Conservation (phyloP, 1,140 invertebrate genomes). For the Diachasmimorpha longicaudata region DNA sequence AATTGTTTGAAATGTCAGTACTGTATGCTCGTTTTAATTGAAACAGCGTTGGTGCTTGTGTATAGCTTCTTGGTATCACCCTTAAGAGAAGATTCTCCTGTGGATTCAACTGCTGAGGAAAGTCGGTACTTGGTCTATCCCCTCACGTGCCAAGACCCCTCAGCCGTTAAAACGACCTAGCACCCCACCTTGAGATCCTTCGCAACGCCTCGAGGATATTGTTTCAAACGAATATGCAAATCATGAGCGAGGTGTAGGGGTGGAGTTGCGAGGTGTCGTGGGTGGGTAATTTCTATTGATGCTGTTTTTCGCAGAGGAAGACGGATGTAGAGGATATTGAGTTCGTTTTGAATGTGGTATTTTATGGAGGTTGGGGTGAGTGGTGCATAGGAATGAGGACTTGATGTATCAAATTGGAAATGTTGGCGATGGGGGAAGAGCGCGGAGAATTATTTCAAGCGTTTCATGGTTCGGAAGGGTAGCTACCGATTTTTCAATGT, state of each 20-base stretch:
- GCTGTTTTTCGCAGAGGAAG: not conserved
- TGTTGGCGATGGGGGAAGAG: too few relatives aligned
- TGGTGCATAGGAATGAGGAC: too few relatives aligned
- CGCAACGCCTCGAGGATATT: slow-evolving; percentile 49
- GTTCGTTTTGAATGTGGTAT: not conserved
- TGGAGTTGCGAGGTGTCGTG: not conserved
- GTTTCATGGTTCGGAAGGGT: too few relatives aligned
- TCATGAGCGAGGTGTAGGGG: slow-evolving; percentile 42
- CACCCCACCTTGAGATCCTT: slow-evolving; percentile 39
- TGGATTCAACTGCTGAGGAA: not conserved
- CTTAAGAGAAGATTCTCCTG: not conserved
- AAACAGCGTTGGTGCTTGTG: slow-evolving; percentile 48
- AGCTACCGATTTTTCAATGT: too few relatives aligned
- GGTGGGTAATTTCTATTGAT: not conserved
- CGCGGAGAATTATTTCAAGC: too few relatives aligned
- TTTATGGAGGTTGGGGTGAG: too few relatives aligned
- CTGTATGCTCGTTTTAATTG: slow-evolving; percentile 62
- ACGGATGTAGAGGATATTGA: not conserved
- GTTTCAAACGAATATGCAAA: slow-evolving; percentile 65
- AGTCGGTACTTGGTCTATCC: slow-evolving; percentile 20
- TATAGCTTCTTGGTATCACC: slow-evolving; percentile 26
- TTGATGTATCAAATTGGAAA: too few relatives aligned
- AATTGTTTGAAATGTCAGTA: not conserved
- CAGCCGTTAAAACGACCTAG: slow-evolving; percentile 51
- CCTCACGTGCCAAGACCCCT: slow-evolving; percentile 23